These are phyloP conservation scores for Drosophila greeni DNA, from an alignment of 2,888 invertebrate genomes.

Conservation along the genomic window DNA sequence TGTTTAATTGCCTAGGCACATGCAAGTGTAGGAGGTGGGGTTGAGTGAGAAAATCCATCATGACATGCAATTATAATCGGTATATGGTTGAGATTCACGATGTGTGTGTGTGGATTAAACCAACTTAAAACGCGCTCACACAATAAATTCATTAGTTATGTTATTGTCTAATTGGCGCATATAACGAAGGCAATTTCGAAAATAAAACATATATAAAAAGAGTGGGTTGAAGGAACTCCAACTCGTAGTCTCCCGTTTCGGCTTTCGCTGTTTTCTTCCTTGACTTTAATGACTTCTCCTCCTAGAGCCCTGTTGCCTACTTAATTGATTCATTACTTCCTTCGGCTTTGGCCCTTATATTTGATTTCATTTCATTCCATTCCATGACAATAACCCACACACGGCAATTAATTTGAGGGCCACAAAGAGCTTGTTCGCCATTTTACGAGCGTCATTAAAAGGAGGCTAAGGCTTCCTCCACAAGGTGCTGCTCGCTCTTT, in stretches of 20 bases:
- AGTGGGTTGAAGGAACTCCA: constrained; percentile 26
- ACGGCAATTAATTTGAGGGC: constrained; percentile 55
- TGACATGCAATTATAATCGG: constrained; percentile 43
- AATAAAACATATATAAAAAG: constrained; percentile 12
- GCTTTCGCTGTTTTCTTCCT: constrained; percentile 9
- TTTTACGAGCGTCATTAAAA: constrained; percentile 62
- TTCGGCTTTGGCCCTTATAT: constrained; percentile 22
- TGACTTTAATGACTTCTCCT: constrained; percentile 14
- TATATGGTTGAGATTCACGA: constrained; percentile 1
- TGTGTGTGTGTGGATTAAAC: constrained; percentile 22
- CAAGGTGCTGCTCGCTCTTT: constrained; percentile 22
- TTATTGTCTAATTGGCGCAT: constrained; percentile 70
- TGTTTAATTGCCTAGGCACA: constrained; percentile 66
- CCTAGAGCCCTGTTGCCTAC: constrained; percentile 25
- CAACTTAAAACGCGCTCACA: constrained; percentile 36
- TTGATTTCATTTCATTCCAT: constrained; percentile 16
- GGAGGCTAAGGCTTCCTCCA: constrained; percentile 5
- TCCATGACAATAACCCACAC: constrained; percentile 34
- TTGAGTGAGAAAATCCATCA: constrained; percentile 40
- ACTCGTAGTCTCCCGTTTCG: constrained; percentile 1
- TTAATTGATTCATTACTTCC: constrained; percentile 63
- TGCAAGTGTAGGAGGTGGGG: constrained; percentile 50
- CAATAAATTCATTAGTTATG: constrained; percentile 68
- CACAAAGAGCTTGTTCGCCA: constrained; percentile 40
- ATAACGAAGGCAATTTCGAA: constrained; percentile 67